A percentile compares a stretch with the other conserved stretches of the same genome.
These are phyloP conservation scores for Pachydiplax longipennis DNA, from an alignment of 2,888 invertebrate species.

Conservation along the genomic window DNA sequence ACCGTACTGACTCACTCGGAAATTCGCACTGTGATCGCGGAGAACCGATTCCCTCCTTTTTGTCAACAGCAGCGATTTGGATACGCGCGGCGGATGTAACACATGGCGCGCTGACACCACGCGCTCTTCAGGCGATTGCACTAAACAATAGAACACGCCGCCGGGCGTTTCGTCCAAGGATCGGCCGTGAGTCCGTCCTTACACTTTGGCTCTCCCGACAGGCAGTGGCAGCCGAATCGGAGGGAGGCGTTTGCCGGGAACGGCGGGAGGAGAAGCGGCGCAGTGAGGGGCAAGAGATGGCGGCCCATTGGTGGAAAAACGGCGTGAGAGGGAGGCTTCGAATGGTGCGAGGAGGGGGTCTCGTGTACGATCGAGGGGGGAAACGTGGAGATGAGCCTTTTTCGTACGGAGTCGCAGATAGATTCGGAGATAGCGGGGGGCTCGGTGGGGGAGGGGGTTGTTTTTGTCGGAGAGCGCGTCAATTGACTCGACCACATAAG, in stretches of 20 bases:
- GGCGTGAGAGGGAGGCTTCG: neutral
- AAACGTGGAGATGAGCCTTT: neutral
- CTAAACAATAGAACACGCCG: slow-evolving; percentile 32
- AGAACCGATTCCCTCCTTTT: too few species aligned
- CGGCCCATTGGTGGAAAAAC: slow-evolving; percentile 36
- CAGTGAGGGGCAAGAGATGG: neutral
- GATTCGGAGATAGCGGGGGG: slow-evolving; percentile 24
- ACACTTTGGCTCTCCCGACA: slow-evolving; percentile 1
- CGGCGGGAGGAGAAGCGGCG: neutral
- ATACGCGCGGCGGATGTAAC: neutral
- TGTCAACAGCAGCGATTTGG: too few species aligned
- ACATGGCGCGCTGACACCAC: slow-evolving; percentile 27
- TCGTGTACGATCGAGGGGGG: neutral
- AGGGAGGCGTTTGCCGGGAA: neutral
- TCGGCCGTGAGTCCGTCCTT: neutral
- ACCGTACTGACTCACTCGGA: too few species aligned
- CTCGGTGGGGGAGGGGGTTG: neutral
- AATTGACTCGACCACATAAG: slow-evolving; percentile 35
- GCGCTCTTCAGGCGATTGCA: slow-evolving; percentile 19
- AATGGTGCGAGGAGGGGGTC: neutral
- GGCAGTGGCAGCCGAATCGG: slow-evolving; percentile 28
- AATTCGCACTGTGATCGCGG: too few species aligned
- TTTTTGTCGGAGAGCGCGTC: neutral
- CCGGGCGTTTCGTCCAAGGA: neutral
- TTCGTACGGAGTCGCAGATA: neutral